Percentiles rank a stretch among this genome's conserved stretches.
phyloP scores from a whole-genome alignment of 2,797 vertebrate species.

The Hirundo rustica region DNA sequence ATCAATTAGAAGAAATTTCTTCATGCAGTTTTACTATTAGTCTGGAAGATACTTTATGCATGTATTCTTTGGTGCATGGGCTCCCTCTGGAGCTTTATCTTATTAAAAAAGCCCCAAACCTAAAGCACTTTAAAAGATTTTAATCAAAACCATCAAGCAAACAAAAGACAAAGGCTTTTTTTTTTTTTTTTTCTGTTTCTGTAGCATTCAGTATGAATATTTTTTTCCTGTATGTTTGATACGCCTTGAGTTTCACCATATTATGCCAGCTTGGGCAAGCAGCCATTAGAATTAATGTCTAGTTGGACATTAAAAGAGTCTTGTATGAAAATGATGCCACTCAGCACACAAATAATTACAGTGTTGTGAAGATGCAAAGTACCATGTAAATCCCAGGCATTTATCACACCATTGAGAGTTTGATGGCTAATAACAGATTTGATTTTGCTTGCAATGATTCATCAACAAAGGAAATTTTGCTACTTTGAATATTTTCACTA shows the following conservation, averaged over 20 bases:
- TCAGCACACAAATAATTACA: not conserved
- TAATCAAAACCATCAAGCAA: not conserved
- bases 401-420: not conserved
- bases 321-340: not conserved
- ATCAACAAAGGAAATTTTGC: not conserved
- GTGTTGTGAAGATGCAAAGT: conserved; percentile 4
- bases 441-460: conserved; percentile 15
- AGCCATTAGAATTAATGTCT: not conserved
- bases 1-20: not conserved
- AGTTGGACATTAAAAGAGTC: not conserved
- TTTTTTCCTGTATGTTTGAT: not conserved
- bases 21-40: not conserved
- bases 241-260: not conserved
- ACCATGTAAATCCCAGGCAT: not conserved
- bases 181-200: not conserved
- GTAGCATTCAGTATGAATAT: not conserved
- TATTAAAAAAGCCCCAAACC: not conserved
- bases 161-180: not conserved
- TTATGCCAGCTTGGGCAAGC: not conserved
- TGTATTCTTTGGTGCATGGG: not conserved
- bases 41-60: not conserved
- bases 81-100: conserved; percentile 43
- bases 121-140: not conserved
- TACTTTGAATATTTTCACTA: not conserved
- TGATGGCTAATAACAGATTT: conserved; percentile 11